Percentiles rank a stretch among this genome's conserved stretches.
Evolutionary conservation across 2,888 invertebrate species (phyloP).

Genomic region (Dryomyza anilis): DNA sequence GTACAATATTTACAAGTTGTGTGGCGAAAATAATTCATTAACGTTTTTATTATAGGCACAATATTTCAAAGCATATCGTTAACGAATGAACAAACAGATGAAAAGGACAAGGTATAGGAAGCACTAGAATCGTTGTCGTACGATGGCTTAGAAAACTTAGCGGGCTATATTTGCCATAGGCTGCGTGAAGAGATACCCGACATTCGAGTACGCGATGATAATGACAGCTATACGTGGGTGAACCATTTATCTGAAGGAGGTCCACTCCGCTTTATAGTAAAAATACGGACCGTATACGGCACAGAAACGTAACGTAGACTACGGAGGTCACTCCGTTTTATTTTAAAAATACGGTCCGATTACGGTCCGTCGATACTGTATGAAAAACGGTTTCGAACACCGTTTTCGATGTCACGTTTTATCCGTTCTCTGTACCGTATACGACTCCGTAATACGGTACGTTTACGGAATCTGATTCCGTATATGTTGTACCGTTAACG

Average conservation of each 20-base stretch:
- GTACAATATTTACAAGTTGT: not conserved
- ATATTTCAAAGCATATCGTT: constrained; percentile 1
- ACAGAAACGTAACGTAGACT: too few species aligned
- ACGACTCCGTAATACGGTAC: too few species aligned
- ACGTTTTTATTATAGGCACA: not conserved
- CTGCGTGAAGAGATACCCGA: not conserved
- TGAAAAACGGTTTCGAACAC: too few species aligned
- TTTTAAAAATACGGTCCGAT: too few species aligned
- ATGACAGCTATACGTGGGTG: constrained; percentile 24
- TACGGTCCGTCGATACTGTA: too few species aligned
- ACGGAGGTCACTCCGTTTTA: too few species aligned
- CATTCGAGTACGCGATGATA: not conserved
- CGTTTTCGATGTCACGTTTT: too few species aligned
- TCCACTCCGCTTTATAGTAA: too few species aligned
- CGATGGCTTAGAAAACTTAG: constrained; percentile 7
- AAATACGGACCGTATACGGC: too few species aligned
- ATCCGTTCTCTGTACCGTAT: too few species aligned
- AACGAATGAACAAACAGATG: not conserved
- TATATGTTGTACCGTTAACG: too few species aligned
- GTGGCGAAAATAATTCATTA: not conserved
- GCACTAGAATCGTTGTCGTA: not conserved
- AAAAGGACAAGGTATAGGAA: not conserved
- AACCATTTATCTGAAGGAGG: constrained; percentile 30
- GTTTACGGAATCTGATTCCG: too few species aligned
- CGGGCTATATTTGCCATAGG: constrained; percentile 11